Base-by-base conservation (phyloP, 1,140 invertebrate species). In the Hycleus cichorii region DNA sequence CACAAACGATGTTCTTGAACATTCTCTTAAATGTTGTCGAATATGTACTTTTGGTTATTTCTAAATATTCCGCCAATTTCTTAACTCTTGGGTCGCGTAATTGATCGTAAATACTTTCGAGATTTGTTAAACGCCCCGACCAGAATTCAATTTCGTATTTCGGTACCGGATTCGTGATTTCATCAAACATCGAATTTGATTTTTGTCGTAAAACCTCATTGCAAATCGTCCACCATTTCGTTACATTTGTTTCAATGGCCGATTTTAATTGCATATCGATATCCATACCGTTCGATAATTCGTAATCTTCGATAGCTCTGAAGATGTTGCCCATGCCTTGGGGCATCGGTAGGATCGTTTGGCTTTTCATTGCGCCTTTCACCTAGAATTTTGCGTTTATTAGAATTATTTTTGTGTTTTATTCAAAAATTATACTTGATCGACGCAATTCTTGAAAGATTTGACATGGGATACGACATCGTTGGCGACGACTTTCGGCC, bases 31-130 rank as follows among this genome's bases (percentile, higher is more conserved):
- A 87, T 39, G 78, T 77, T 12, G 75, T 71, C 32, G 80, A 78
- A 67, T 86, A 89, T 43, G 79, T 79, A 64, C 85, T 88, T 39
- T 83, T 75, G 5, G 79, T 81, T 49, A 80, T 65, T 70, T 88
- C 82, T 10, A 69, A 63, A 50, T 85, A 73, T 78, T 82, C 78
- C 1, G 84, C 86, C 81, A 95, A 90, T 63, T 86, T 87, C 65
- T 87, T 86, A 0, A 94, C 87, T 63, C 86, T 77, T 5, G 84
- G 83, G 69, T 90, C 86, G 38, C 81, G 75, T 47, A 92, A 69
- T 68, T 96, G 93, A 50, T 86, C 83, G 65, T 92, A 91, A 58
- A 96, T 88, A 44, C 84, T 87, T 72, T 93, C 86, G 2, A 95
- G 76, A 75, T 90, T 89, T 26, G 83, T 80, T 1, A 86, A 72